Evolutionary conservation across 2,888 invertebrate genomes (phyloP).

Genomic region (Ornithoptera priamus): DNA sequence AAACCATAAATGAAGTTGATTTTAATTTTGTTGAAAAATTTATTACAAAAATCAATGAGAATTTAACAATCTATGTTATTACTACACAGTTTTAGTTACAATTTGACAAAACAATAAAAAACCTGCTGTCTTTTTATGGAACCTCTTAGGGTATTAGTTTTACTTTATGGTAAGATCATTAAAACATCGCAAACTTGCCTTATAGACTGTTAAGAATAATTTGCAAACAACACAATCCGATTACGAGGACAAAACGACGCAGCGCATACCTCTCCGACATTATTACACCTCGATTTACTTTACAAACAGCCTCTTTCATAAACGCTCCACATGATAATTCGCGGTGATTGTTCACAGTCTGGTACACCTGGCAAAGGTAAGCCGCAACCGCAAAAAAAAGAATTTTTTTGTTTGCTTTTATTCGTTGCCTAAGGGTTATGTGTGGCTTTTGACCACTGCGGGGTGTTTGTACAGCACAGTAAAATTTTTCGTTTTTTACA

Average conservation of each 20-base stretch:
- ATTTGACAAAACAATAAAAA: too few relatives aligned
- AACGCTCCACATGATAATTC: slow-evolving; percentile 75
- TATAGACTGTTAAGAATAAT: slow-evolving; percentile 55
- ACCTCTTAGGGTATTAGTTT: slow-evolving; percentile 30
- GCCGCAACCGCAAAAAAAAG: slow-evolving; percentile 76
- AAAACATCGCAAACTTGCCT: slow-evolving; percentile 40
- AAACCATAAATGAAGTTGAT: too few relatives aligned
- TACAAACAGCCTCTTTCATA: slow-evolving; percentile 71
- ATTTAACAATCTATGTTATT: too few relatives aligned
- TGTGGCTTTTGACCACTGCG: slow-evolving; percentile 56
- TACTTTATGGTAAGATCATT: slow-evolving; percentile 40
- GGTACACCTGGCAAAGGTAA: slow-evolving; percentile 70
- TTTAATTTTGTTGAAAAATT: too few relatives aligned
- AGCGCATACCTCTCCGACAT: slow-evolving; percentile 51
- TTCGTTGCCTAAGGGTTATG: slow-evolving; percentile 59
- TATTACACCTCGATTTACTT: slow-evolving; percentile 64
- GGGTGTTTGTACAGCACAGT: slow-evolving; percentile 37
- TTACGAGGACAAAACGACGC: slow-evolving; percentile 54
- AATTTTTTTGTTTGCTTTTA: slow-evolving; percentile 70
- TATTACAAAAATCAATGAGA: too few relatives aligned
- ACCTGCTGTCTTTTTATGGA: too few relatives aligned
- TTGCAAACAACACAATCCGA: slow-evolving; percentile 61
- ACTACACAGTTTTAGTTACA: too few relatives aligned
- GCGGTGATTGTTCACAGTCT: slow-evolving; percentile 76
- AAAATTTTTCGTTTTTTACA: slow-evolving; percentile 61